Evolutionary conservation across 1,140 invertebrate genomes (phyloP).

Genomic region (Belonocnema kinseyi): DNA sequence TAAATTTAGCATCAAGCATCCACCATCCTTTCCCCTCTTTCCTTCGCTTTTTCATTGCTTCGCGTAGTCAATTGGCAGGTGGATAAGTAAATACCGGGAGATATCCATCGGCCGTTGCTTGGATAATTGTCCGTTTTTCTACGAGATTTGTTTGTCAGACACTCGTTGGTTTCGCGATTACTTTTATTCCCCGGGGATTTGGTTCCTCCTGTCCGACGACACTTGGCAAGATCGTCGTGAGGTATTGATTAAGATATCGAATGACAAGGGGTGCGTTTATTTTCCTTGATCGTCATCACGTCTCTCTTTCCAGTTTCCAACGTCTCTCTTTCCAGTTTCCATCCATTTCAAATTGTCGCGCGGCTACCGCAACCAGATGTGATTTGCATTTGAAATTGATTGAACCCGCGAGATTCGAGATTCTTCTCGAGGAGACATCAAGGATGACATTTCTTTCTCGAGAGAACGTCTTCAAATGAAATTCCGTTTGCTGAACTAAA

Average conservation of each 20-base stretch:
- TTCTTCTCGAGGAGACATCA: slow-evolving; percentile 22
- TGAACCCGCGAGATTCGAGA: slow-evolving; percentile 35
- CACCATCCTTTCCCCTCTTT: slow-evolving; percentile 19
- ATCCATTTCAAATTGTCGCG: neutral
- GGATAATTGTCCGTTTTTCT: slow-evolving; percentile 22
- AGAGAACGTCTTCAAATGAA: slow-evolving; percentile 23
- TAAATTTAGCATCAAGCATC: slow-evolving; percentile 41
- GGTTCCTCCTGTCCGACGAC: slow-evolving; percentile 17
- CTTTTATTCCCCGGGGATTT: slow-evolving; percentile 35
- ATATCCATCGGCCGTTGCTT: slow-evolving; percentile 8
- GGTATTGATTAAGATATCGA: slow-evolving; percentile 46
- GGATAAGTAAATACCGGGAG: slow-evolving; percentile 25
- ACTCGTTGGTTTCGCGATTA: slow-evolving; percentile 45
- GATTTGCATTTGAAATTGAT: slow-evolving; percentile 45
- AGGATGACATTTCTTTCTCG: slow-evolving; percentile 28
- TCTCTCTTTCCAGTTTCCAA: neutral
- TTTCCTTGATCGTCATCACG: slow-evolving; percentile 34
- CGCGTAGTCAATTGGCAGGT: slow-evolving; percentile 13
- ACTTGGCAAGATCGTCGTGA: slow-evolving; percentile 18
- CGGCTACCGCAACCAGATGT: slow-evolving; percentile 21
- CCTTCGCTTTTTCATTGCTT: slow-evolving; percentile 27
- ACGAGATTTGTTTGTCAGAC: slow-evolving; percentile 36
- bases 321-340: neutral
- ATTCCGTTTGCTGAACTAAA: slow-evolving; percentile 24
- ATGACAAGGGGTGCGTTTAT: slow-evolving; percentile 31